Percentiles rank a stretch among this genome's conserved stretches.
phyloP scores from a whole-genome alignment of 2,113 vertebrate genomes.

The Alligator mississippiensis region DNA sequence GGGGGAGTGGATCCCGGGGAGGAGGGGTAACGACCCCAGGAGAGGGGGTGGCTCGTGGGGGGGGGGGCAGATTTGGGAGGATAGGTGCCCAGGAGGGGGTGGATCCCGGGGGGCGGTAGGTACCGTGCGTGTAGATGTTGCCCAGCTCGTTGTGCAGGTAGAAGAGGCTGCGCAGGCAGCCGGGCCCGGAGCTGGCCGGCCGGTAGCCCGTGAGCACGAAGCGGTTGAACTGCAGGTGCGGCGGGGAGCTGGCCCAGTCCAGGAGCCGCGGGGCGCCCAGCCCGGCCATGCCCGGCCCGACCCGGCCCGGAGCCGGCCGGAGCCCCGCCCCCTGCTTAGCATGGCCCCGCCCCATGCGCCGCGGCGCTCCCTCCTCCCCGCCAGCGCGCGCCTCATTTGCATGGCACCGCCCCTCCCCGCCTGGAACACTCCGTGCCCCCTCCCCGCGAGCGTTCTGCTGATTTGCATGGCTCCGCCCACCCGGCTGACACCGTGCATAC shows the following conservation, averaged over 20 bases:
- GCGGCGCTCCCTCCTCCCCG: too few species aligned
- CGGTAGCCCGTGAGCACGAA: slow-evolving; percentile 92
- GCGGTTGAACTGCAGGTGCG: slow-evolving; percentile 92
- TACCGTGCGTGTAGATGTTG: slow-evolving; percentile 94
- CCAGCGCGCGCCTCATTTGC: not conserved
- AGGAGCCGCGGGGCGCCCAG: slow-evolving; percentile 84
- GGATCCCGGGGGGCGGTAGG: slow-evolving; percentile 35
- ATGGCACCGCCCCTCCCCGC: too few species aligned
- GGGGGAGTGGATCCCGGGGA: too few species aligned
- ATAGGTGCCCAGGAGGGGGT: not conserved
- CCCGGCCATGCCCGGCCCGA: slow-evolving; percentile 76
- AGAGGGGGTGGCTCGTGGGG: not conserved
- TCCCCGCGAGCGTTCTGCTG: too few species aligned
- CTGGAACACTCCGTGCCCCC: too few species aligned
- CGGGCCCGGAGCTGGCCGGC: slow-evolving; percentile 83
- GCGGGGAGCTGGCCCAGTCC: slow-evolving; percentile 87
- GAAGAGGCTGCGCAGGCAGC: slow-evolving; percentile 89
- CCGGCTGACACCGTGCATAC: too few species aligned
- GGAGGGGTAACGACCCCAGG: not conserved
- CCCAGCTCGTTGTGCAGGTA: slow-evolving; percentile 94
- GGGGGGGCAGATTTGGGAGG: not conserved
- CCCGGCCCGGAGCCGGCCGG: not conserved
- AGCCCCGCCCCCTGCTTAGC: not conserved
- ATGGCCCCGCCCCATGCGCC: not conserved
- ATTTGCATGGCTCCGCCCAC: too few species aligned